Base-by-base conservation (phyloP, 2,113 vertebrate species). In the Xiphophorus hellerii region DNA sequence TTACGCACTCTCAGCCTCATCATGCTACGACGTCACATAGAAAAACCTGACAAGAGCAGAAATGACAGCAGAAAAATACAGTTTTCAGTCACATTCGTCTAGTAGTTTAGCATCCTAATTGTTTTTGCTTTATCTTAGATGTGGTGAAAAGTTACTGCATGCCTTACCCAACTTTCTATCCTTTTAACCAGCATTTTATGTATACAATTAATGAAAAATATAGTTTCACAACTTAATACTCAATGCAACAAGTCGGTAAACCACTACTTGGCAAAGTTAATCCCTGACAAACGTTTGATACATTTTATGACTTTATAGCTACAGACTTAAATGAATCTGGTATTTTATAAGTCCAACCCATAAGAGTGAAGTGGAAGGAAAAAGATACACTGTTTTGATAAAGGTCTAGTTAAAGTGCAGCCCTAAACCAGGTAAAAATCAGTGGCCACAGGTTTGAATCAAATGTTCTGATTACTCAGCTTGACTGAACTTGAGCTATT, bases 1-100 rank as follows among this genome's bases (percentile, higher is more conserved):
- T 99, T 98, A 83, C 97, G 95, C 93, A 96, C 97, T 95, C 98
- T 98, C 96, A 99, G 97, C 96, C 96, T 97, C 97, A 99, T 99
- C 85, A 94, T 97, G 96, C 95, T 89, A 88, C 66, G 75, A 88
- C 92, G 86, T 94, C 95, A 95, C 97, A 98, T 98, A 95, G 88
- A 96, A 96, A 93, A 93, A 84, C 94, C 97, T 87, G 66, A 71
- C 74, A 54, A 78, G 39, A 48, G 2, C 76, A 44, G 22, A n/a
- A 73, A n/a, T 3, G 22, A 29, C 2, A 29, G 6, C 31, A 15
- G 27, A 22, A 30, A 30, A 69, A 13, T 14, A 17, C 30, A 0
- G 27, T 62, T 62, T 30, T 14, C 28, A 17, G 13, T 30, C 15
- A 62, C 28, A 12, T 42, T 42, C 1, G 12, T 37, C 35, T 37